Conservation (phyloP, 2,888 invertebrate species). For the Zeuzera pyrina region DNA sequence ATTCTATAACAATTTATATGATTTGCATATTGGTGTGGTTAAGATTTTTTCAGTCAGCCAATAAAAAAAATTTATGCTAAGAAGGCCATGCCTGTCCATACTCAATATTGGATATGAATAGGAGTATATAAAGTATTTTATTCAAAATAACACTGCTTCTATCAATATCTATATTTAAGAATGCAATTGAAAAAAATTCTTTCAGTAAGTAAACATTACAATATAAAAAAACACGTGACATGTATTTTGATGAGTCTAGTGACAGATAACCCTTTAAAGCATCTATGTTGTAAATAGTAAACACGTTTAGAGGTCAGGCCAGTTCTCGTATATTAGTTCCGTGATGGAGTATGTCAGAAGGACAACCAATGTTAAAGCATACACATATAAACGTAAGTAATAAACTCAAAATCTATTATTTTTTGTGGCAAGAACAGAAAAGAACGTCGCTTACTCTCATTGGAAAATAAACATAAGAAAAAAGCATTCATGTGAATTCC, state of each 20-base stretch:
- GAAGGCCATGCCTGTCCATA: too few species aligned
- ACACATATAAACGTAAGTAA: conserved; percentile 22
- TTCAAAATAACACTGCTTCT: too few species aligned
- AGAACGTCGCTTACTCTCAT: conserved; percentile 4
- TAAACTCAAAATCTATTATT: conserved; percentile 13
- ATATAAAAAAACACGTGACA: conserved; percentile 9
- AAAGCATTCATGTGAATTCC: conserved; percentile 14
- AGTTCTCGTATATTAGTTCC: conserved; percentile 39
- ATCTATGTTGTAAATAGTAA: conserved; percentile 23
- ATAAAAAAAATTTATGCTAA: too few species aligned
- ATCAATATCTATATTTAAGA: too few species aligned
- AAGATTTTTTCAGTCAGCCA: too few species aligned
- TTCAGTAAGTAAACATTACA: too few species aligned
- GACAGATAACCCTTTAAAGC: conserved; percentile 31
- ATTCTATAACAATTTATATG: too few species aligned
- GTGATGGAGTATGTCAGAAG: conserved; percentile 31
- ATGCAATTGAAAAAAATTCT: too few species aligned
- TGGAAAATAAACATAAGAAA: conserved; percentile 10
- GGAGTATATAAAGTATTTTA: too few species aligned
- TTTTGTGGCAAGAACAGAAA: conserved; percentile 1
- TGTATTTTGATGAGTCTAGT: conserved; percentile 29
- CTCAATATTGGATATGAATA: too few species aligned
- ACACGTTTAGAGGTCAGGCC: conserved; percentile 50
- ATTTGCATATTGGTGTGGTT: too few species aligned
- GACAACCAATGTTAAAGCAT: conserved; percentile 32